Conservation (phyloP, 1,140 invertebrate genomes). For the Orchesella cincta region DNA sequence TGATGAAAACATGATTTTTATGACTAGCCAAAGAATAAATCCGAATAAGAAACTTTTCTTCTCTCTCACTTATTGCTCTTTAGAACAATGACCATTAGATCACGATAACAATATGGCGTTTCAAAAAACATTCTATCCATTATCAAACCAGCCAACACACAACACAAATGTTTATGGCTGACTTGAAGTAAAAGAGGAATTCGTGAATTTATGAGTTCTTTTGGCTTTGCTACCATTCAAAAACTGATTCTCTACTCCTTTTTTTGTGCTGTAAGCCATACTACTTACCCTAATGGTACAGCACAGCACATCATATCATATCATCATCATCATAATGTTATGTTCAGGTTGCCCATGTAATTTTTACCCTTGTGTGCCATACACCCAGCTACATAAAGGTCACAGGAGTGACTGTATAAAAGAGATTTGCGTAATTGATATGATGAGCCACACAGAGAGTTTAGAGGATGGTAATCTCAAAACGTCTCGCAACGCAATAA, state of each 20-base stretch:
- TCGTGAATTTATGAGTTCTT: too few species aligned
- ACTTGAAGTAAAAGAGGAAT: too few species aligned
- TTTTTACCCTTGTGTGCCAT: background rate
- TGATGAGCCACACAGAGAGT: conserved; percentile 22
- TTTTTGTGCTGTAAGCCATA: too few species aligned
- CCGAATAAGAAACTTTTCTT: background rate
- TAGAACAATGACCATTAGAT: background rate
- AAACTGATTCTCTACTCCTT: too few species aligned
- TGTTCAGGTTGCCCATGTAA: background rate
- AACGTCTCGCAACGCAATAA: too few species aligned
- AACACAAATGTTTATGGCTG: too few species aligned
- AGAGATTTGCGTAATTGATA: conserved; percentile 20
- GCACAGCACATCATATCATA: background rate
- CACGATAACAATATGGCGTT: background rate
- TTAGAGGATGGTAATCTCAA: background rate
- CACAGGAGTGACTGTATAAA: background rate
- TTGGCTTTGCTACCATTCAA: too few species aligned
- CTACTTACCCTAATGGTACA: too few species aligned
- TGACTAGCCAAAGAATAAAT: background rate
- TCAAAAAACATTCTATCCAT: too few species aligned
- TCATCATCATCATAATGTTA: background rate
- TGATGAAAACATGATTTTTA: conserved; percentile 12
- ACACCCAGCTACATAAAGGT: background rate
- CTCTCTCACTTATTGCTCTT: background rate
- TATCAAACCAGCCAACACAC: too few species aligned